Evolutionary conservation across 2,797 vertebrate species (phyloP).

Genomic region (Danio aesculapii): DNA sequence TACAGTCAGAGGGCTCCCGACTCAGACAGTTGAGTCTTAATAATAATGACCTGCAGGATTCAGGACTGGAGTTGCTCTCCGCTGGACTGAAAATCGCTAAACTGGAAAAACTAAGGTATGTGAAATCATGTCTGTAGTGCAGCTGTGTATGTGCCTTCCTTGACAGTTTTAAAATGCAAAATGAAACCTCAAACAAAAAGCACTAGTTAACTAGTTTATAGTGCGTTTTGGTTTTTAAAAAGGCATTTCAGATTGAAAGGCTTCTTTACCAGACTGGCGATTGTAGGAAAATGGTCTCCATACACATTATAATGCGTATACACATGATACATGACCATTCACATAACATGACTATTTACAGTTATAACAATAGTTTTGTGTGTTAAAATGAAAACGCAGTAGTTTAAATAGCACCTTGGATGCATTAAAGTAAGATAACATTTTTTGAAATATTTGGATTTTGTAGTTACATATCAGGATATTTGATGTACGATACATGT

Average conservation of each 20-base stretch:
- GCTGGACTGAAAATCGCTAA: constrained; percentile 40
- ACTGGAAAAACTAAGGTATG: constrained; percentile 20
- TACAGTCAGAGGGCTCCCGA: constrained; percentile 36
- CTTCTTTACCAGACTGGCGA: too few species aligned
- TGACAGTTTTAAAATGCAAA: neutral
- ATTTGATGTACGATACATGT: neutral
- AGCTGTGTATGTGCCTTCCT: neutral
- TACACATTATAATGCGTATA: too few species aligned
- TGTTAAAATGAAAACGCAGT: too few species aligned
- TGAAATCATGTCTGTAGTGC: neutral
- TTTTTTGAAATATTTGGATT: neutral
- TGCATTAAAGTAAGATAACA: neutral
- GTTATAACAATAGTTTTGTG: too few species aligned
- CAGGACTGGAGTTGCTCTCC: constrained; percentile 37
- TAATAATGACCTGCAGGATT: constrained; percentile 53
- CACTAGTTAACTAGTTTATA: too few species aligned
- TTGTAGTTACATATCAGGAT: neutral
- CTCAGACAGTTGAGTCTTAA: constrained; percentile 52
- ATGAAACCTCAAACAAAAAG: too few species aligned
- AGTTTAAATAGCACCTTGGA: too few species aligned
- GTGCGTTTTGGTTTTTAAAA: too few species aligned
- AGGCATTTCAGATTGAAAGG: too few species aligned
- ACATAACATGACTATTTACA: too few species aligned
- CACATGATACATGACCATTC: too few species aligned
- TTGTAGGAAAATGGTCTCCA: too few species aligned